Conservation (phyloP, 2,797 vertebrate genomes). For the Gadopsis marmoratus region DNA sequence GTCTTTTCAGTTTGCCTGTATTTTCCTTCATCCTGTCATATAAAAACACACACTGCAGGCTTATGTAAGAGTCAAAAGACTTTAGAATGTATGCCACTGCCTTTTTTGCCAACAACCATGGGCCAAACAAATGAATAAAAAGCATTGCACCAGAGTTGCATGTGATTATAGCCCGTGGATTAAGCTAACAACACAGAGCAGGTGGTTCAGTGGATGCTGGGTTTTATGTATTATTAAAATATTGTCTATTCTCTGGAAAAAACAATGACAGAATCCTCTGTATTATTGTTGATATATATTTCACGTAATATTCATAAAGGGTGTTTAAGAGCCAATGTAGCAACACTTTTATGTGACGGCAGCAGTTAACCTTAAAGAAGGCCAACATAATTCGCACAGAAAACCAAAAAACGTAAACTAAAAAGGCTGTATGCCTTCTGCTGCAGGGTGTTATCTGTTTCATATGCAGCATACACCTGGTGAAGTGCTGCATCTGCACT, state of each 20-base stretch:
- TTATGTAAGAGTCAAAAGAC: conserved; percentile 35
- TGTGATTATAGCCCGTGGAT: conserved; percentile 29
- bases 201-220: conserved; percentile 26
- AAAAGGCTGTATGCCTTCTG: not conserved
- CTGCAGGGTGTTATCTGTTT: conserved; percentile 28
- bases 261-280: not conserved
- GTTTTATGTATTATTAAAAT: conserved; percentile 20
- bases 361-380: not conserved
- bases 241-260: not conserved
- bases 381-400: not conserved
- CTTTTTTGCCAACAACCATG: conserved; percentile 36
- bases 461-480: conserved; percentile 38
- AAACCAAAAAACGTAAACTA: not conserved
- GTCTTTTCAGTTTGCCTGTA: conserved; percentile 36
- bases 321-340: not conserved
- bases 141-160: conserved; percentile 31
- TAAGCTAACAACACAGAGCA: conserved; percentile 47
- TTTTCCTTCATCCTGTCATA: conserved; percentile 60
- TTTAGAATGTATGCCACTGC: conserved; percentile 22
- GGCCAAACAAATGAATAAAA: conserved; percentile 41
- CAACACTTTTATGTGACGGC: not conserved
- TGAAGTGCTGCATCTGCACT: conserved; percentile 64
- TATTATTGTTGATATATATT: not conserved
- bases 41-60: conserved; percentile 37
- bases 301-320: too few relatives aligned